A percentile compares a stretch with the other conserved stretches of the same genome.
These are phyloP conservation scores for Halcyon smyrnensis DNA, from an alignment of 2,797 vertebrate genomes.

Conservation along the genomic window DNA sequence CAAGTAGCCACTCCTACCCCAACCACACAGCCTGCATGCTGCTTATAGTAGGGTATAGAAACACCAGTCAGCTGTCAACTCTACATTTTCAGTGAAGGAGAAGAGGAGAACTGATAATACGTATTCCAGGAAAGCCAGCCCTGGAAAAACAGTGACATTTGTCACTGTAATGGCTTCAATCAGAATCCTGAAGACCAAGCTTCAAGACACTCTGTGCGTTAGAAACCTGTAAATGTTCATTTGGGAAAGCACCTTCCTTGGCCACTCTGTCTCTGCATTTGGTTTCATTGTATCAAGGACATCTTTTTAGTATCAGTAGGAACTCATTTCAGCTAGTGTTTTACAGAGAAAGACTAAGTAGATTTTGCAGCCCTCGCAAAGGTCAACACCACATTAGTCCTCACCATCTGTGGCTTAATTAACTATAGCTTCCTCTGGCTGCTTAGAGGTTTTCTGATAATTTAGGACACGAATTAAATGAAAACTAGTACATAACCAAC, in stretches of 20 bases:
- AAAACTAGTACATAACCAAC: slow-evolving; percentile 44
- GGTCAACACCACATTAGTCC: slow-evolving; percentile 71
- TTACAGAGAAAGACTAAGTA: slow-evolving; percentile 62
- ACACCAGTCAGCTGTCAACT: background rate
- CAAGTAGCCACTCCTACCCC: background rate
- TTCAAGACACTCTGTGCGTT: background rate
- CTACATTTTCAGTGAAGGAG: background rate
- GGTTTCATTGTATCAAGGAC: background rate
- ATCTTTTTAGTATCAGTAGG: slow-evolving; percentile 1
- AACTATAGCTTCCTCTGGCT: slow-evolving; percentile 69
- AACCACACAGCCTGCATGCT: background rate
- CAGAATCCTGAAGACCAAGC: background rate
- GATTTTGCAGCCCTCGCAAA: slow-evolving; percentile 64
- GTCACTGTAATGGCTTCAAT: background rate
- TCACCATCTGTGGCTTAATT: slow-evolving; percentile 74
- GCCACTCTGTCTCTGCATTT: background rate
- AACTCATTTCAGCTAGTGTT: slow-evolving; percentile 63
- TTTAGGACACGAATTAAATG: slow-evolving; percentile 66
- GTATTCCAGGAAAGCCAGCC: background rate
- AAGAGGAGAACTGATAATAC: background rate
- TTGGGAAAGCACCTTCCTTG: background rate
- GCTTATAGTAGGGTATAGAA: background rate
- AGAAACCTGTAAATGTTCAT: background rate
- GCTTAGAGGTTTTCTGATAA: slow-evolving; percentile 68
- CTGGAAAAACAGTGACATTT: background rate